phyloP scores from a whole-genome alignment of 2,888 invertebrate genomes.

The Amblyjoppa proteus region DNA sequence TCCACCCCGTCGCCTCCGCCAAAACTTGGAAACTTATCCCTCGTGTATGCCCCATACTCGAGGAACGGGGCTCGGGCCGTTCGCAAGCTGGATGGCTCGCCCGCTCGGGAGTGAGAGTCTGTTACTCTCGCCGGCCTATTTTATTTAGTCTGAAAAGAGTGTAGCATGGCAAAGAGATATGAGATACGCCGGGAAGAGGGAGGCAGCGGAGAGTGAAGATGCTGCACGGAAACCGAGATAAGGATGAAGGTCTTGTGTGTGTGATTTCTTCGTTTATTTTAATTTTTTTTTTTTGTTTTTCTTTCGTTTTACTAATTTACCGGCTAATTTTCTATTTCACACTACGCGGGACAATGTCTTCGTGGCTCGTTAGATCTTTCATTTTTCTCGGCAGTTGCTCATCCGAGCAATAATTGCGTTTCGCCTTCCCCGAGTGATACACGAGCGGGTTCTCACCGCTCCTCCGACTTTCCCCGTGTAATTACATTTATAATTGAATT shows the following conservation, averaged over 20 bases:
- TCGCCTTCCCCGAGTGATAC: background rate
- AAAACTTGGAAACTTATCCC: slow-evolving; percentile 77
- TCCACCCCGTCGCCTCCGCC: slow-evolving; percentile 63
- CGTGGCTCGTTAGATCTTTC: slow-evolving; percentile 62
- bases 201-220: slow-evolving; percentile 17
- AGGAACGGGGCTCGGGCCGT: slow-evolving; percentile 33
- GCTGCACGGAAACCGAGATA: slow-evolving; percentile 32
- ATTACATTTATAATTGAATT: slow-evolving; percentile 14
- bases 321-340: slow-evolving; percentile 65
- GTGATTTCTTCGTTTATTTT: background rate
- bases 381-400: slow-evolving; percentile 39
- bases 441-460: background rate
- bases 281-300: background rate
- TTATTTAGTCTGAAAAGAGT: slow-evolving; percentile 75
- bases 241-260: background rate
- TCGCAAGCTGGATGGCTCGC: slow-evolving; percentile 24
- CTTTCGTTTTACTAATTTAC: slow-evolving; percentile 42
- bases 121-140: slow-evolving; percentile 75
- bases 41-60: slow-evolving; percentile 68
- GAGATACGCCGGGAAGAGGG: slow-evolving; percentile 39
- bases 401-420: slow-evolving; percentile 25
- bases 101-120: slow-evolving; percentile 59
- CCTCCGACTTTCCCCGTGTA: slow-evolving; percentile 9
- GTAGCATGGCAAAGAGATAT: slow-evolving; percentile 38
- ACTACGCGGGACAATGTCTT: slow-evolving; percentile 49